A percentile compares a stretch with the other conserved stretches of the same genome.
phyloP scores from a whole-genome alignment of 2,113 vertebrate species.

The Rhineura floridana region DNA sequence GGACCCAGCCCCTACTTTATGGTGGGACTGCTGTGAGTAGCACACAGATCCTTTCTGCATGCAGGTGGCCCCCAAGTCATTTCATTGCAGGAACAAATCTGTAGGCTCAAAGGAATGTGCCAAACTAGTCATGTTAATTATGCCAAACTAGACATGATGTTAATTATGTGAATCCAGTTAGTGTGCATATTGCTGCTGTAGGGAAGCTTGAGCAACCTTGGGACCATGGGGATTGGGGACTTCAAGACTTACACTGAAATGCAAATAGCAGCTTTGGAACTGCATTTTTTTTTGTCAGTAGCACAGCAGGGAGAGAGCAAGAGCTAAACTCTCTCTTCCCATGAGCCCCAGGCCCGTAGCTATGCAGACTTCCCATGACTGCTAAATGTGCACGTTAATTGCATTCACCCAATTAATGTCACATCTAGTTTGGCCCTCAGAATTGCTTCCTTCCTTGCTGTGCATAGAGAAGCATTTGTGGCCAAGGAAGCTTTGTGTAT shows the following conservation, averaged over 20 bases:
- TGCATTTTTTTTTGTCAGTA: neutral
- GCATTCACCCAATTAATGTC: neutral
- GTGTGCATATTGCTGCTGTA: neutral
- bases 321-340: neutral
- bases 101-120: neutral
- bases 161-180: neutral
- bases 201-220: neutral
- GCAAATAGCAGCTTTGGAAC: neutral
- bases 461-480: neutral
- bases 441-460: neutral
- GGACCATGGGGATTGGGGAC: neutral
- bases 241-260: neutral
- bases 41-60: neutral
- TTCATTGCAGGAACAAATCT: neutral
- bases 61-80: neutral
- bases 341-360: neutral
- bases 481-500: neutral
- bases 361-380: neutral
- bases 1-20: neutral
- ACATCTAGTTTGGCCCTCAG: neutral
- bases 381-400: neutral
- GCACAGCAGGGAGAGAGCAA: neutral
- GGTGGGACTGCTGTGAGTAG: neutral
- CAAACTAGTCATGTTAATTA: no score
- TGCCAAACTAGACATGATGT: neutral